Evolutionary conservation across 1,140 invertebrate species (phyloP).

Genomic region (Drosophila triauraria): DNA sequence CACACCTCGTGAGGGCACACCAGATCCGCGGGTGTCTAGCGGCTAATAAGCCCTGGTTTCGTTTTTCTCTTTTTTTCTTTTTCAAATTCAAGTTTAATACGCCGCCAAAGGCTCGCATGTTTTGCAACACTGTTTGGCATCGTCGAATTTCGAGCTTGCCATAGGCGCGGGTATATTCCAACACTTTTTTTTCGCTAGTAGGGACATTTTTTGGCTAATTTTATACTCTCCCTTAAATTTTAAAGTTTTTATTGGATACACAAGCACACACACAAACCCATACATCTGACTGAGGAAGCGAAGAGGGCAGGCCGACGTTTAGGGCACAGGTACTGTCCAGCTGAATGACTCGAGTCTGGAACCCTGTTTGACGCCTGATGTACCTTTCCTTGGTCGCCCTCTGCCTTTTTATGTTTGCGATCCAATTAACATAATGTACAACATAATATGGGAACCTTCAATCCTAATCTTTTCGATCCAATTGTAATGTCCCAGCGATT

Average conservation of each 20-base stretch:
- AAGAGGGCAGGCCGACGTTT: background rate
- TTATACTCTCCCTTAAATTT: background rate
- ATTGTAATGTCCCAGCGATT: too few species aligned
- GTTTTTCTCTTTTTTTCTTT: background rate
- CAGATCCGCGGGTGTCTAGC: background rate
- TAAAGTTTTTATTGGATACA: background rate
- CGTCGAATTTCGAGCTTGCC: background rate
- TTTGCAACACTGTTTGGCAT: constrained; percentile 13
- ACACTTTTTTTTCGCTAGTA: too few species aligned
- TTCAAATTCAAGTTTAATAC: constrained; percentile 30
- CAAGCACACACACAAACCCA: background rate
- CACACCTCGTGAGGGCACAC: background rate
- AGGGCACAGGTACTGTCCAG: too few species aligned
- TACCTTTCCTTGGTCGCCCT: too few species aligned
- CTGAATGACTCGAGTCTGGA: too few species aligned
- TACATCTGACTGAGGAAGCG: too few species aligned
- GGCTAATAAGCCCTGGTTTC: background rate
- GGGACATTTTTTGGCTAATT: background rate
- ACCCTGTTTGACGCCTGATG: too few species aligned
- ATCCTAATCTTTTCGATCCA: too few species aligned
- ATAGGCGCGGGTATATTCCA: background rate
- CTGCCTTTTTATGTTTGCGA: too few species aligned
- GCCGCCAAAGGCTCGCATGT: background rate
- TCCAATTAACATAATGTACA: too few species aligned
- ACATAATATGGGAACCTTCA: too few species aligned